Percentiles rank a stretch among this genome's conserved stretches.
Conservation (phyloP, 2,888 invertebrate species). For the Conops quadrifasciatus region DNA sequence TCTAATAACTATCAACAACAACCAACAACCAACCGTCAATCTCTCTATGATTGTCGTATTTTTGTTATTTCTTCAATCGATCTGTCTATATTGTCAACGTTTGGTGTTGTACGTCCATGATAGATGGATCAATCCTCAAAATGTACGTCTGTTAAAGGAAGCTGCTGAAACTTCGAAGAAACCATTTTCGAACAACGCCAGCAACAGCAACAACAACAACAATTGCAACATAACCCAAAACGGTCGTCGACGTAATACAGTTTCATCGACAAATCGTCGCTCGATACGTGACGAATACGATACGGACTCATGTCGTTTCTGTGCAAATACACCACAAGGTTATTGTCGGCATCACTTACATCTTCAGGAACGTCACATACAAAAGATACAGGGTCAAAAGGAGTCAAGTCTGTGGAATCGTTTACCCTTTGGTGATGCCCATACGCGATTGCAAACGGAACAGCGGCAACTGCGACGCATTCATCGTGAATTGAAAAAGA, state of each 20-base stretch:
- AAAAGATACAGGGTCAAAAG: slow-evolving; percentile 44
- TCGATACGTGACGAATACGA: slow-evolving; percentile 25
- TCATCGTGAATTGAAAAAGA: slow-evolving; percentile 56
- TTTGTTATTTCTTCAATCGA: slow-evolving; percentile 63
- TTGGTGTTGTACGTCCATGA: slow-evolving; percentile 62
- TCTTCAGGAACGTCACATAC: slow-evolving; percentile 54
- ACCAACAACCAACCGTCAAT: neutral
- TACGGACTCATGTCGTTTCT: slow-evolving; percentile 58
- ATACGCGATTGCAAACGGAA: slow-evolving; percentile 45
- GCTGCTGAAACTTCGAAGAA: slow-evolving; percentile 55
- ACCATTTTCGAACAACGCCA: slow-evolving; percentile 12
- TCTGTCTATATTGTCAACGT: slow-evolving; percentile 64
- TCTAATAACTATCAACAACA: slow-evolving; percentile 16
- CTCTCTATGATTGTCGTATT: slow-evolving; percentile 64
- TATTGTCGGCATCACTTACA: slow-evolving; percentile 63
- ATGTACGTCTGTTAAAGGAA: slow-evolving; percentile 60
- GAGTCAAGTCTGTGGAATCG: slow-evolving; percentile 43
- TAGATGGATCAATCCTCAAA: slow-evolving; percentile 62
- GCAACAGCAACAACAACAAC: slow-evolving; percentile 42
- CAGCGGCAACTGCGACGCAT: slow-evolving; percentile 52
- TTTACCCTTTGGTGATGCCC: slow-evolving; percentile 28
- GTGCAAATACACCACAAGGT: slow-evolving; percentile 61
- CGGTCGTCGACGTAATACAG: slow-evolving; percentile 4
- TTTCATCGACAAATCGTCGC: too few relatives aligned
- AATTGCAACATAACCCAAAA: slow-evolving; percentile 25